Percentiles rank a stretch among this genome's conserved stretches.
These are phyloP conservation scores for Otolemur garnettii DNA, from an alignment of 2,113 vertebrate species.

Conservation along the genomic window DNA sequence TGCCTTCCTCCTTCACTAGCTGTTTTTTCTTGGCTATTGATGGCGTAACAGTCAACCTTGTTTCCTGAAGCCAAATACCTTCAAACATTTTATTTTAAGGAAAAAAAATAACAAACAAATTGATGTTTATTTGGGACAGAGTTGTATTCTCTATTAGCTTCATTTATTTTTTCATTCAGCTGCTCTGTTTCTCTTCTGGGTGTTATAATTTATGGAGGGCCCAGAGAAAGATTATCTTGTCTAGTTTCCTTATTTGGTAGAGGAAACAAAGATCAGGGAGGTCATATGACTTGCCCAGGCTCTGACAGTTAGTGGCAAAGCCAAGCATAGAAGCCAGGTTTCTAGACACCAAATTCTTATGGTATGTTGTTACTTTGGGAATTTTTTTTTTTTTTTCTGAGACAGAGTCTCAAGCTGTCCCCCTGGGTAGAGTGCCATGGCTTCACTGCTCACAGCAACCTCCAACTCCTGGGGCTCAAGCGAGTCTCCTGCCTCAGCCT, in stretches of 20 bases:
- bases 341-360: constrained; percentile 47
- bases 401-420: too few species aligned
- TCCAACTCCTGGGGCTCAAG: too few species aligned
- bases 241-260: constrained; percentile 64
- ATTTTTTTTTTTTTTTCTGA: too few species aligned
- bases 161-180: constrained; percentile 64
- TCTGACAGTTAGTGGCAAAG: constrained; percentile 35
- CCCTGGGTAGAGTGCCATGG: too few species aligned
- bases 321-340: not conserved
- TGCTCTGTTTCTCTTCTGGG: constrained; percentile 57
- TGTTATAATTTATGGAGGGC: constrained; percentile 63
- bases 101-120: constrained; percentile 56
- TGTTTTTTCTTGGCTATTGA: constrained; percentile 42
- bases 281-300: constrained; percentile 2
- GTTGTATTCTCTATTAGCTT: constrained; percentile 55
- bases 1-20: not conserved
- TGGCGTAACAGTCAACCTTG: constrained; percentile 19
- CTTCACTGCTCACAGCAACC: too few species aligned
- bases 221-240: constrained; percentile 58
- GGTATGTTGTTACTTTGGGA: constrained; percentile 30
- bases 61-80: constrained; percentile 64
- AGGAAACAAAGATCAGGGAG: constrained; percentile 26
- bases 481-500: too few species aligned
- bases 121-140: constrained; percentile 49
- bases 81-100: constrained; percentile 62